phyloP scores from a whole-genome alignment of 2,797 vertebrate species.

The Psittacula derbiana region DNA sequence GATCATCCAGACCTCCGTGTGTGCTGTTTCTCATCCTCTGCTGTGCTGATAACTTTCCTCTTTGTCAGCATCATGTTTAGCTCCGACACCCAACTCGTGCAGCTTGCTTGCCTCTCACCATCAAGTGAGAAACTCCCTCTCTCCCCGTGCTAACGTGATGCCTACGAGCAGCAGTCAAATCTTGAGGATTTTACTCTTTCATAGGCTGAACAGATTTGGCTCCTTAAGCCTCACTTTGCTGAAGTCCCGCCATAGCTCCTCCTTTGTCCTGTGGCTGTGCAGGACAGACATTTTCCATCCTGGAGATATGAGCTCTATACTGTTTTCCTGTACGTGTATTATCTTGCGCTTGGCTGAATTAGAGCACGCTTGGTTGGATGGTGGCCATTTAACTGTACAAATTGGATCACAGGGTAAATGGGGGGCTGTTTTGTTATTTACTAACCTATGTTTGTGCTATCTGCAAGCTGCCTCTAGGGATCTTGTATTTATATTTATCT shows the following conservation, averaged over 20 bases:
- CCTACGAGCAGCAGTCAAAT: neutral
- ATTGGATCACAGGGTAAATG: neutral
- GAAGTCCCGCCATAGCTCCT: neutral
- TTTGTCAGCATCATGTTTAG: neutral
- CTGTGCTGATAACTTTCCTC: neutral
- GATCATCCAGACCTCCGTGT: neutral
- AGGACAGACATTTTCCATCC: neutral
- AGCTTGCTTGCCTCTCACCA: neutral
- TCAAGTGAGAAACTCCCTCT: neutral
- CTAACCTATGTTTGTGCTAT: neutral
- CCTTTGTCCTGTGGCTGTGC: neutral
- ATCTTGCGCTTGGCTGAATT: conserved; percentile 32
- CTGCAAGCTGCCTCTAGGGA: neutral
- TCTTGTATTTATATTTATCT: neutral
- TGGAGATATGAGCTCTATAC: neutral
- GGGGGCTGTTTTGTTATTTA: conserved; percentile 10
- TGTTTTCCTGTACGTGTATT: neutral
- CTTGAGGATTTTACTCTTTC: neutral
- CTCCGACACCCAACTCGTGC: neutral
- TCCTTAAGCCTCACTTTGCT: neutral
- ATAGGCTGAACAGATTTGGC: neutral
- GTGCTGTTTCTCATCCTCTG: neutral
- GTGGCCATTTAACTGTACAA: conserved; percentile 11
- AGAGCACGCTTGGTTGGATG: neutral
- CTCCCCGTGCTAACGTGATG: rapidly evolving